Conservation (phyloP, 2,113 vertebrate genomes). For the Notothenia rossii region DNA sequence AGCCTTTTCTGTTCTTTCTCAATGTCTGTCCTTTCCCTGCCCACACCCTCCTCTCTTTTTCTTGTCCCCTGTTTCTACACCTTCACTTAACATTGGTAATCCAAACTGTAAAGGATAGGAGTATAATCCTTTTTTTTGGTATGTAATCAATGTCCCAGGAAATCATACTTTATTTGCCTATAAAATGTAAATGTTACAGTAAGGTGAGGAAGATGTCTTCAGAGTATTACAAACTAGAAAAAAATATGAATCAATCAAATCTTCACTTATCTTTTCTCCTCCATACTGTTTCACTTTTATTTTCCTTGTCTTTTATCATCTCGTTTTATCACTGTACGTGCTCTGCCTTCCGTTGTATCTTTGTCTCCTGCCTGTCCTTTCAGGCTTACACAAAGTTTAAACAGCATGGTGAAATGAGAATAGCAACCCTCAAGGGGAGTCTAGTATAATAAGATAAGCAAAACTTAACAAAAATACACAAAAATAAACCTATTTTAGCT, state of each 20-base stretch:
- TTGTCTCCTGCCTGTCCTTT: slow-evolving; percentile 22
- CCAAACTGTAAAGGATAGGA: background rate
- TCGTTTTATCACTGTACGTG: slow-evolving; percentile 23
- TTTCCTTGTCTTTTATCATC: slow-evolving; percentile 11
- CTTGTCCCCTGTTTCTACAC: background rate
- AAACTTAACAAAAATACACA: slow-evolving; percentile 35
- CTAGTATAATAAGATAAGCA: slow-evolving; percentile 35
- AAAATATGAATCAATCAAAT: background rate
- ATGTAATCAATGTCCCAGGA: slow-evolving; percentile 11
- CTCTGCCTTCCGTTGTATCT: slow-evolving; percentile 6
- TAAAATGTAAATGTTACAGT: background rate
- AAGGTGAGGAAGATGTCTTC: slow-evolving; percentile 8
- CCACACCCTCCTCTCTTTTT: background rate
- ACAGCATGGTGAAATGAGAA: slow-evolving; percentile 60
- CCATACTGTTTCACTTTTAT: background rate
- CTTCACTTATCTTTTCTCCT: background rate
- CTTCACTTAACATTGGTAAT: slow-evolving; percentile 1
- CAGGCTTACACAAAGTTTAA: slow-evolving; percentile 53
- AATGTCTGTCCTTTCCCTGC: slow-evolving; percentile 6
- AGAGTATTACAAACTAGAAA: background rate
- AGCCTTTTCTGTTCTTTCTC: background rate
- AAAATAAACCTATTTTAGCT: slow-evolving; percentile 24
- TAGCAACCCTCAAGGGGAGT: slow-evolving; percentile 39
- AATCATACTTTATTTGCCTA: background rate
- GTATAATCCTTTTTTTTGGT: background rate